A percentile compares a stretch with the other conserved stretches of the same genome.
phyloP scores from a whole-genome alignment of 2,888 invertebrate genomes.

The Hanleya hanleyi region DNA sequence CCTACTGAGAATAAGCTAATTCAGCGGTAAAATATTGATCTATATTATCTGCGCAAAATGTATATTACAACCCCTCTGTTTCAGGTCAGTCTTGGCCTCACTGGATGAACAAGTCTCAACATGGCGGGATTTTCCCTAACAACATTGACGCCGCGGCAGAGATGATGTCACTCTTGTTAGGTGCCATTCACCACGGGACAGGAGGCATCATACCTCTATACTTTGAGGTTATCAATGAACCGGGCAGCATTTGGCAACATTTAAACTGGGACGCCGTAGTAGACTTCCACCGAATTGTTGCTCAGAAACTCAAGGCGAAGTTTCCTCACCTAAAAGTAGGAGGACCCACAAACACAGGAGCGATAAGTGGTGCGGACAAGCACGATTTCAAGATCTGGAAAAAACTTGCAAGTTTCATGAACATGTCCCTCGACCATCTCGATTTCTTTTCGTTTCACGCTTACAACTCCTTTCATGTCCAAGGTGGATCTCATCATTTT shows the following conservation, averaged over 20 bases:
- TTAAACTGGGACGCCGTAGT: conserved; percentile 4
- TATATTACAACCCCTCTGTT: neutral
- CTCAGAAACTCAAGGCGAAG: conserved; percentile 4
- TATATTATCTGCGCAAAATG: too few relatives aligned
- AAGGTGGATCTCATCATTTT: neutral
- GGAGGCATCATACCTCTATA: conserved; percentile 1
- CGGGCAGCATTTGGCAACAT: conserved; percentile 7
- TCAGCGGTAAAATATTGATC: too few relatives aligned
- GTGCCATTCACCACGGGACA: neutral
- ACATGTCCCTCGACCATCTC: conserved; percentile 16
- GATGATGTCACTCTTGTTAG: neutral
- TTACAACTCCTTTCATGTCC: neutral
- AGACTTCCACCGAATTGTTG: conserved; percentile 3
- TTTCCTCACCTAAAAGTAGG: conserved; percentile 17
- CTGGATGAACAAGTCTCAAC: conserved; percentile 15
- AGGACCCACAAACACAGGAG: conserved; percentile 9
- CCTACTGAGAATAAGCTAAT: too few relatives aligned
- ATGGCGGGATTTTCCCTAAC: conserved; percentile 14
- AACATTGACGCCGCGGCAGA: neutral
- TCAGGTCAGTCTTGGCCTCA: conserved; percentile 12
- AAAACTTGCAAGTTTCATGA: neutral
- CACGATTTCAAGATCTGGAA: neutral
- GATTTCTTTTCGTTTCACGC: conserved; percentile 16
- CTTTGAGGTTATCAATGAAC: conserved; percentile 21
- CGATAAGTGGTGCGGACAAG: neutral